Conservation (phyloP, 2,888 invertebrate species). For the Galeruca laticollis region DNA sequence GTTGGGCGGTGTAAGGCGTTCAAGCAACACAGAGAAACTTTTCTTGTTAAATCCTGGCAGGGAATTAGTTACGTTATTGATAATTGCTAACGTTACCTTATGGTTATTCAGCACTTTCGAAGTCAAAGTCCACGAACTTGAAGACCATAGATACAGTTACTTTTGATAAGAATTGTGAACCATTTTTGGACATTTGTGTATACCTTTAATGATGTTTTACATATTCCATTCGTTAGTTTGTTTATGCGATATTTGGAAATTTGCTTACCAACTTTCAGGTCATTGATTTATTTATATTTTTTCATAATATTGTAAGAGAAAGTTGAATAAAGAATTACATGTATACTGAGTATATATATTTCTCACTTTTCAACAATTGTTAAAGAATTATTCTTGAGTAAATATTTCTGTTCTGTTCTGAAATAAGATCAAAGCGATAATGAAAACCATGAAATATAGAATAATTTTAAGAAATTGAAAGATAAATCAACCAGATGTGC, state of each 20-base stretch:
- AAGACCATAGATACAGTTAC: slow-evolving; percentile 73
- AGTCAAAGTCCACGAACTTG: too few species aligned
- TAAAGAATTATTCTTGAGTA: too few species aligned
- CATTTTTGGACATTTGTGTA: slow-evolving; percentile 78
- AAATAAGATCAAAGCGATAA: too few species aligned
- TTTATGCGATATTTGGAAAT: slow-evolving; percentile 83
- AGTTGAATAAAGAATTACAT: too few species aligned
- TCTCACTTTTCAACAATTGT: too few species aligned
- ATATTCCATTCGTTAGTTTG: slow-evolving; percentile 85
- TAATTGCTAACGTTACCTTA: slow-evolving; percentile 81
- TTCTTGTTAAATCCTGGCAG: slow-evolving; percentile 79
- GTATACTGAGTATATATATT: too few species aligned
- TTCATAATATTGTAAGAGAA: too few species aligned
- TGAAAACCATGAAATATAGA: too few species aligned
- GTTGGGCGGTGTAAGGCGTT: slow-evolving; percentile 79
- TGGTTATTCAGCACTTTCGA: slow-evolving; percentile 82
- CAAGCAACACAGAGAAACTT: slow-evolving; percentile 74
- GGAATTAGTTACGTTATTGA: slow-evolving; percentile 80
- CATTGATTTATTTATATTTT: slow-evolving; percentile 42
- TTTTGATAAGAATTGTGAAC: slow-evolving; percentile 81
- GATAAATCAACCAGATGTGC: too few species aligned
- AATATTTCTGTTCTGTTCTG: too few species aligned
- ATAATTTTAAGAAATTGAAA: too few species aligned
- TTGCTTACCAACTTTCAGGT: slow-evolving; percentile 73
- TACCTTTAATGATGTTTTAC: too few species aligned